These are phyloP conservation scores for Thunnus maccoyii DNA, from an alignment of 2,113 vertebrate genomes.

Conservation along the genomic window DNA sequence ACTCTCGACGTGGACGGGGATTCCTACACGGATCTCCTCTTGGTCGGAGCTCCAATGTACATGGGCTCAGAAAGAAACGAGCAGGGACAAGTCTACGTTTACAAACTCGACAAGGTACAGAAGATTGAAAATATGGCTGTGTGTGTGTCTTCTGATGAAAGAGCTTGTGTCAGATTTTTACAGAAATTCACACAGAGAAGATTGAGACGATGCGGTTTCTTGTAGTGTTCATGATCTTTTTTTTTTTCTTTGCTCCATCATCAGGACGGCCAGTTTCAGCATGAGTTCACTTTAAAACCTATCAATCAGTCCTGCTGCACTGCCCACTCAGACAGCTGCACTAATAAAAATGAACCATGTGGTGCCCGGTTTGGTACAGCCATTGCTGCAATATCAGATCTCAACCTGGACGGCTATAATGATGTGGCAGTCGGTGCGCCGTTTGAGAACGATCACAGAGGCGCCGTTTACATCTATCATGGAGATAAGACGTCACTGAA, in stretches of 20 bases:
- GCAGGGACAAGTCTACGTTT: slow-evolving; percentile 96
- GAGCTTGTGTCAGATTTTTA: not conserved
- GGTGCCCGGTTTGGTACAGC: slow-evolving; percentile 96
- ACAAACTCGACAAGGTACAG: slow-evolving; percentile 88
- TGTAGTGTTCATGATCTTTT: not conserved
- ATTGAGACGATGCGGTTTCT: not conserved
- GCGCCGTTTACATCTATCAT: slow-evolving; percentile 96
- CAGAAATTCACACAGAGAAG: not conserved
- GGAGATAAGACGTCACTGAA: slow-evolving; percentile 87
- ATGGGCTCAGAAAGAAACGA: slow-evolving; percentile 96
- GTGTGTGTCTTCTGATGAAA: not conserved
- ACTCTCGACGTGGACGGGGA: slow-evolving; percentile 91
- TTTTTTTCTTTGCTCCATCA: not conserved
- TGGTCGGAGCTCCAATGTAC: slow-evolving; percentile 95
- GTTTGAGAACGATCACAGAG: slow-evolving; percentile 93
- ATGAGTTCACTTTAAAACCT: slow-evolving; percentile 92
- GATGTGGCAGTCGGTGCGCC: slow-evolving; percentile 95
- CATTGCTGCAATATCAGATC: slow-evolving; percentile 92
- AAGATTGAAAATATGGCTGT: not conserved
- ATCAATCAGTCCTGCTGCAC: slow-evolving; percentile 91
- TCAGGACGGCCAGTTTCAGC: slow-evolving; percentile 86
- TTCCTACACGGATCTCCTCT: slow-evolving; percentile 90
- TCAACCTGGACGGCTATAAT: slow-evolving; percentile 94
- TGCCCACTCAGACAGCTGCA: slow-evolving; percentile 78
- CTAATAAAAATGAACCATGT: slow-evolving; percentile 90